Percentiles rank a stretch among this genome's conserved stretches.
Evolutionary conservation across 1,140 invertebrate species (phyloP).

Genomic region (Solen grandis): DNA sequence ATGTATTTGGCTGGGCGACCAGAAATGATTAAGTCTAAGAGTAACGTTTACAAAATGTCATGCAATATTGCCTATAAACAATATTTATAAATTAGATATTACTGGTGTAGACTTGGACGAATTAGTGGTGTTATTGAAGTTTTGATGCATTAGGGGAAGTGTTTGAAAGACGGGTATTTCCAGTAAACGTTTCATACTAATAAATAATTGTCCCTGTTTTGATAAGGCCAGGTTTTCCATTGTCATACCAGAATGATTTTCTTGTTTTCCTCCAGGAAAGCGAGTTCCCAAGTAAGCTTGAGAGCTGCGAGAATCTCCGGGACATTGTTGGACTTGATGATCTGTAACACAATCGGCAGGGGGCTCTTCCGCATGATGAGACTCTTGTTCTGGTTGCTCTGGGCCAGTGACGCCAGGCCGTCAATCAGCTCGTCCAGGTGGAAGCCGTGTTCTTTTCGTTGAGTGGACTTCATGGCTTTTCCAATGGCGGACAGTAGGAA

Average conservation of each 20-base stretch:
- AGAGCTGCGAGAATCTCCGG: slow-evolving; percentile 22
- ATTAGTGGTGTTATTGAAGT: too few relatives aligned
- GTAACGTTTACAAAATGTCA: too few relatives aligned
- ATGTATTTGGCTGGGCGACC: too few relatives aligned
- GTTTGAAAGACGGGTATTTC: too few relatives aligned
- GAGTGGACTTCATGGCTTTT: not conserved
- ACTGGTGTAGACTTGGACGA: too few relatives aligned
- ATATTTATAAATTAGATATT: too few relatives aligned
- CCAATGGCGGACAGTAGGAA: slow-evolving; percentile 27
- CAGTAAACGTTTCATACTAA: too few relatives aligned
- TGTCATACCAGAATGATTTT: slow-evolving; percentile 17
- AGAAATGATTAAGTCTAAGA: too few relatives aligned
- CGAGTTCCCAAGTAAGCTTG: slow-evolving; percentile 36
- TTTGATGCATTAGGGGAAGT: too few relatives aligned
- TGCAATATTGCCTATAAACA: too few relatives aligned
- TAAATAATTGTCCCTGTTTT: too few relatives aligned
- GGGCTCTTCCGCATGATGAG: slow-evolving; percentile 22
- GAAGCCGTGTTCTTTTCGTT: slow-evolving; percentile 36
- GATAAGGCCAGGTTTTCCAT: too few relatives aligned
- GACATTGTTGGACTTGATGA: slow-evolving; percentile 1
- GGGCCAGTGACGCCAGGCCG: slow-evolving; percentile 29
- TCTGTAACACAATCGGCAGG: not conserved
- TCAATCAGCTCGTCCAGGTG: slow-evolving; percentile 34
- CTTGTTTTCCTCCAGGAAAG: slow-evolving; percentile 27
- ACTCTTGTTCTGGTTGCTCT: slow-evolving; percentile 27